Evolutionary conservation across 2,797 vertebrate genomes (phyloP), one percentile per base, ranked within the genome.

Genomic region (Helicolenus hilgendorfi): DNA sequence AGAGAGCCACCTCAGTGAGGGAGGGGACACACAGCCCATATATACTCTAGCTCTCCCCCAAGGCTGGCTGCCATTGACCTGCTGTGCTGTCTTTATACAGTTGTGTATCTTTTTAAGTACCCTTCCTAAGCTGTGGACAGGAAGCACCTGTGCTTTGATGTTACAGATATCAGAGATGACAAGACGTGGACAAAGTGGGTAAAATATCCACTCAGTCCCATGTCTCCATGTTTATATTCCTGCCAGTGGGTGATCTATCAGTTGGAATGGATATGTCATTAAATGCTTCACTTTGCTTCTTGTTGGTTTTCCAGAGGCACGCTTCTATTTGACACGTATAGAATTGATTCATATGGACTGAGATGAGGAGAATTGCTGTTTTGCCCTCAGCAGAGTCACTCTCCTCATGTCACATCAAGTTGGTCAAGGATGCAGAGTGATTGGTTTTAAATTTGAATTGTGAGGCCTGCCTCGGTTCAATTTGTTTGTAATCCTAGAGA

Each of bases 1-100:
- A 94, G 87, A 31, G 85, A 88, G 89, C 81, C 87, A 70, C 76
- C 92, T 90, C 95, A 95, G 86, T 96, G 89, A 96, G 91, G 79
- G 36, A 49, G 7, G 20, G 64, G 78, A 71, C 22, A 36, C 36
- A 3, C 22, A 20, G 27, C 26, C 53, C 33, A 41, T 36, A 41
- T 36, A 15, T 70, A 68, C 73, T 83, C 56, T 84, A 81, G 77
- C 55, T 75, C 74, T 76, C 26, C 60, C 26, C 55, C 49, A 15
- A 83, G 63, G 83, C 75, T 87, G 84, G 81, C 77, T 88, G 85
- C 81, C 71, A 45, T 62, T 72, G 85, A 91, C 89, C 89, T 95
- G 95, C 92, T 93, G 94, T 93, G 80, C 78, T 90, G 74, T 81
- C 24, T 71, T 83, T 80, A 80, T 83, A 72, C 72, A 83, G 49